Conservation (phyloP, 2,888 invertebrate species). For the Heliconius charithonia region DNA sequence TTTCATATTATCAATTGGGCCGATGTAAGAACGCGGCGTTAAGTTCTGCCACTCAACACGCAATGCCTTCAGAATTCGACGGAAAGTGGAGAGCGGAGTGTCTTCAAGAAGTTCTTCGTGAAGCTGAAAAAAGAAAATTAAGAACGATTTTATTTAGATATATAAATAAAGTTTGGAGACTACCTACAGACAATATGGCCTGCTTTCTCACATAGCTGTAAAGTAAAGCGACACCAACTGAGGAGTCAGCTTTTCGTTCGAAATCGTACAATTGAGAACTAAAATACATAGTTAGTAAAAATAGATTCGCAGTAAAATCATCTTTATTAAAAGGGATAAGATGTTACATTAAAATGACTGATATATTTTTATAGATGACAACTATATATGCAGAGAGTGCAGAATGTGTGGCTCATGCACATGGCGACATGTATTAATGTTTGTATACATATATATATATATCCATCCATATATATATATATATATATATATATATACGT, state of each 20-base stretch:
- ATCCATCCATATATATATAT: too few species aligned
- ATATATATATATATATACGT: too few species aligned
- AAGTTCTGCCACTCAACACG: too few species aligned
- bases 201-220: slow-evolving; percentile 53
- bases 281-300: not conserved
- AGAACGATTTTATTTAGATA: not conserved
- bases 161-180: slow-evolving; percentile 29
- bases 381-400: slow-evolving; percentile 57
- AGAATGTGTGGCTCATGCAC: slow-evolving; percentile 54
- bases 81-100: too few species aligned
- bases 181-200: slow-evolving; percentile 47
- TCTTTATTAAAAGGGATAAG: not conserved
- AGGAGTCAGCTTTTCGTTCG: slow-evolving; percentile 59
- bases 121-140: too few species aligned
- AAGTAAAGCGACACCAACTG: slow-evolving; percentile 66
- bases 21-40: too few species aligned
- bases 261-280: slow-evolving; percentile 34
- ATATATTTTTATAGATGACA: slow-evolving; percentile 20
- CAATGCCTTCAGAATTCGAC: too few species aligned
- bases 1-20: too few species aligned
- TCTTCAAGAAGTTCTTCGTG: too few species aligned
- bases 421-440: slow-evolving; percentile 42
- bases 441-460: not conserved
- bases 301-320: slow-evolving; percentile 36
- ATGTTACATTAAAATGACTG: slow-evolving; percentile 30